Percentiles rank a stretch among this genome's conserved stretches.
These are phyloP conservation scores for Drosophila lacteicornis DNA, from an alignment of 1,140 invertebrate genomes.

Conservation along the genomic window DNA sequence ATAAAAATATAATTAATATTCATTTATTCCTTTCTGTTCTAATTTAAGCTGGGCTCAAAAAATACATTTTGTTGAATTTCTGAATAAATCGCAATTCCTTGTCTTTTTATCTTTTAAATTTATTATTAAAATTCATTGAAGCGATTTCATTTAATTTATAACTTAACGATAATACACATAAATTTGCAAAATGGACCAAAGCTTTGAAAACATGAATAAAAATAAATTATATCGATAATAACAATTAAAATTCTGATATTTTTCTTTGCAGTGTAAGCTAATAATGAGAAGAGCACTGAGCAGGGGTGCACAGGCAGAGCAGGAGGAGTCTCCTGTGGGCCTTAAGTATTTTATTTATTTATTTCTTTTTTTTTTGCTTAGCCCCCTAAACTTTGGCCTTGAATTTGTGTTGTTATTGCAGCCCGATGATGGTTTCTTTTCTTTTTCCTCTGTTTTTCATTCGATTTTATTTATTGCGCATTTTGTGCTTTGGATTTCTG, in stretches of 20 bases:
- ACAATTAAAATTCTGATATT: background rate
- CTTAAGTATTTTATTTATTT: background rate
- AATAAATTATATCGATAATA: background rate
- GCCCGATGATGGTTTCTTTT: constrained; percentile 23
- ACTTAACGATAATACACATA: too few species aligned
- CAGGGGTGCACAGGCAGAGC: background rate
- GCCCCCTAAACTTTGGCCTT: constrained; percentile 50
- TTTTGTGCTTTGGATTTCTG: constrained; percentile 47
- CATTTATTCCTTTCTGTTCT: too few species aligned
- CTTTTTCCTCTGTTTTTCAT: constrained; percentile 25
- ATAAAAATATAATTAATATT: too few species aligned
- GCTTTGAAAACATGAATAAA: background rate
- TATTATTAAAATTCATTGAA: too few species aligned
- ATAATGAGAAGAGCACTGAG: background rate
- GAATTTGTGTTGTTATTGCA: constrained; percentile 33
- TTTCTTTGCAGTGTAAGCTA: background rate
- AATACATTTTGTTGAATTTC: too few species aligned
- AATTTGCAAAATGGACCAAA: too few species aligned
- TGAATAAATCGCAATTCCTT: too few species aligned
- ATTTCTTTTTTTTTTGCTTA: constrained; percentile 1
- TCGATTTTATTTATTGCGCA: constrained; percentile 60
- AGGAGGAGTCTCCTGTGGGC: background rate
- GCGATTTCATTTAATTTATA: too few species aligned
- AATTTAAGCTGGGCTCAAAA: too few species aligned
- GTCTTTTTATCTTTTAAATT: too few species aligned